Evolutionary conservation across 2,888 invertebrate genomes (phyloP), one percentile per base, ranked within the genome.

Genomic region (Mythimna loreyi): DNA sequence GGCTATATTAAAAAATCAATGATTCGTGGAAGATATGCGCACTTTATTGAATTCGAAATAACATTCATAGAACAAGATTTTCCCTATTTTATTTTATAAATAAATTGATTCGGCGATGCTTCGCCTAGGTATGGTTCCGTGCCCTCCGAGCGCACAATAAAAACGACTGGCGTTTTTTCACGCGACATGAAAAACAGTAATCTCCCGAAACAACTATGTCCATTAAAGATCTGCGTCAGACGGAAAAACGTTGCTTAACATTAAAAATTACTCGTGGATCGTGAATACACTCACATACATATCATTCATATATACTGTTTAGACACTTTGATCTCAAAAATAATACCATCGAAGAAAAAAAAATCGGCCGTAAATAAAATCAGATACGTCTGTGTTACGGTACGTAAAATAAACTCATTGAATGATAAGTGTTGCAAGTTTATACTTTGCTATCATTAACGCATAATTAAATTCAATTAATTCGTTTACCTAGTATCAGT

Each of bases 401-500:
- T 43, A 65, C 45, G 40, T 55, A 58, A 65, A 72, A 30, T 55
- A 13, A 25, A 49, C 16, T 72, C 47, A 58, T 47, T 71, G 19
- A 55, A 66, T 33, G 47, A 66, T 40, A 53, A 45, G 25, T 65
- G 21, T 43, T 36, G 21, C 33, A 43, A 43, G 33, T 64, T 50
- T 53, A 61, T 28, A 67, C 43, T n/a, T 25, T n/a, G 21, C 50
- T 67, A 67, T 72, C 62, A 65, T 19, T 55, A 52, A 49, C 16
- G 55, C 50, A 77, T 78, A 72, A 65, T 56, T 60, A 36, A 55
- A 59, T 72, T 60, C 25, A 67, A 71, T 72, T 58, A 36, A 67
- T 73, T 57, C 58, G 33, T 57, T 66, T 62, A 57, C 47, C 30
- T 30, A 40, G 57, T 72, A 78, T 67, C 67, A 67, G n/a, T 68